Conservation (phyloP, 2,113 vertebrate species). For the Orthonyx spaldingii region DNA sequence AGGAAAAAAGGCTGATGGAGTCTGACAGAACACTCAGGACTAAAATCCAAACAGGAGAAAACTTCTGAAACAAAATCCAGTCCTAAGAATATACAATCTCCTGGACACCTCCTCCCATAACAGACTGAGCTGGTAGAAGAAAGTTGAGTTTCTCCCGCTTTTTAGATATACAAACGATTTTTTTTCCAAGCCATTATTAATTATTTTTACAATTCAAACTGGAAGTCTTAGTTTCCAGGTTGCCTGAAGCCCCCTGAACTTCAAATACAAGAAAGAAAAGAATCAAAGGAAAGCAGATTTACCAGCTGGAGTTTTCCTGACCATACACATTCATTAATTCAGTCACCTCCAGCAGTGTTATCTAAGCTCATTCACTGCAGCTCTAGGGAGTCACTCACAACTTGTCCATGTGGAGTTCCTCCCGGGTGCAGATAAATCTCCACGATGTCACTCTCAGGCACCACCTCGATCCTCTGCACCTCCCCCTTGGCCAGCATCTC, state of each 20-base stretch:
- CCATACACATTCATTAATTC: background rate
- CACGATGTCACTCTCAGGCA: constrained; percentile 90
- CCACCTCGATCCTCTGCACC: constrained; percentile 89
- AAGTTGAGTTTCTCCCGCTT: background rate
- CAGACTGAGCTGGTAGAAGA: background rate
- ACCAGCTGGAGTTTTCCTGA: background rate
- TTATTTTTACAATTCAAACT: background rate
- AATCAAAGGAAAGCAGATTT: background rate
- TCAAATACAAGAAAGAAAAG: background rate
- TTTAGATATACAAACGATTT: rapidly evolving
- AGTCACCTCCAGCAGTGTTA: background rate
- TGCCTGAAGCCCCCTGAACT: background rate
- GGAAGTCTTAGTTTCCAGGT: background rate
- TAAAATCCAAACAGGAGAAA: background rate
- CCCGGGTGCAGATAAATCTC: constrained; percentile 89
- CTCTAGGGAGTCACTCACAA: constrained; percentile 69
- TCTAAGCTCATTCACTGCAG: background rate
- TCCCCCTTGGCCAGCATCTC: constrained; percentile 98
- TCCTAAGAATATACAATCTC: background rate
- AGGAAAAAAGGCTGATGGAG: background rate
- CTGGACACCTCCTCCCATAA: background rate
- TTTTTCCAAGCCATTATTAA: background rate
- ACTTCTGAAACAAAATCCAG: background rate
- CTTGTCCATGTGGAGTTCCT: constrained; percentile 88
- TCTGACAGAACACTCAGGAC: background rate